Evolutionary conservation across 2,888 invertebrate genomes (phyloP).

Genomic region (Gymnocheta viridis): DNA sequence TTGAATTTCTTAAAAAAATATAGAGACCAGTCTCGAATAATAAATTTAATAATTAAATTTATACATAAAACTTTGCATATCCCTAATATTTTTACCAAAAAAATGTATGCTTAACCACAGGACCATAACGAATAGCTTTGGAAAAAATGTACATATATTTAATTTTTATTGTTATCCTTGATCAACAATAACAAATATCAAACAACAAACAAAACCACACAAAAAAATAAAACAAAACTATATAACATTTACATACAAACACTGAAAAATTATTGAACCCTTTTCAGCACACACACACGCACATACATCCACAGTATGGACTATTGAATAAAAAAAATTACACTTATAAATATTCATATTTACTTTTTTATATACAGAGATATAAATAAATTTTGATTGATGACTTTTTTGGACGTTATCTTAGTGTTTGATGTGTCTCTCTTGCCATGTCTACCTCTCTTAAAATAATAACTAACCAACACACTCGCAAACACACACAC

Average conservation of each 20-base stretch:
- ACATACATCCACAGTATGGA: background rate
- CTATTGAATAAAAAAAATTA: slow-evolving; percentile 14
- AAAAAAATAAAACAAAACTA: background rate
- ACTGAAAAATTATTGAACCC: slow-evolving; percentile 47
- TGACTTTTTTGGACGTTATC: slow-evolving; percentile 69
- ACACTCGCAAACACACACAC: background rate
- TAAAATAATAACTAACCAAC: background rate
- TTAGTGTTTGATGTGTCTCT: slow-evolving; percentile 63
- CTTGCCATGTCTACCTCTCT: slow-evolving; percentile 29
- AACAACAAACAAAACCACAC: slow-evolving; percentile 21
- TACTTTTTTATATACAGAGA: slow-evolving; percentile 22
- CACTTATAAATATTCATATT: slow-evolving; percentile 35
- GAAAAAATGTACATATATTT: slow-evolving; percentile 51
- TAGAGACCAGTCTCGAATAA: too few species aligned
- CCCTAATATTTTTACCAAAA: background rate
- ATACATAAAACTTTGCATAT: background rate
- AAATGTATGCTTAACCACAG: background rate
- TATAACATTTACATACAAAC: background rate
- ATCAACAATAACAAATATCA: slow-evolving; percentile 54
- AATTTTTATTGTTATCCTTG: slow-evolving; percentile 65
- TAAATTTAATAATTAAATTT: too few species aligned
- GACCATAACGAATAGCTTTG: slow-evolving; percentile 42
- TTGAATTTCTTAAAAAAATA: too few species aligned
- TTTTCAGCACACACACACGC: slow-evolving; percentile 34
- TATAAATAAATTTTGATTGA: slow-evolving; percentile 67